A percentile compares a stretch with the other conserved stretches of the same genome.
Evolutionary conservation across 2,113 vertebrate species (phyloP).

Genomic region (Neodontobutis hainanensis): DNA sequence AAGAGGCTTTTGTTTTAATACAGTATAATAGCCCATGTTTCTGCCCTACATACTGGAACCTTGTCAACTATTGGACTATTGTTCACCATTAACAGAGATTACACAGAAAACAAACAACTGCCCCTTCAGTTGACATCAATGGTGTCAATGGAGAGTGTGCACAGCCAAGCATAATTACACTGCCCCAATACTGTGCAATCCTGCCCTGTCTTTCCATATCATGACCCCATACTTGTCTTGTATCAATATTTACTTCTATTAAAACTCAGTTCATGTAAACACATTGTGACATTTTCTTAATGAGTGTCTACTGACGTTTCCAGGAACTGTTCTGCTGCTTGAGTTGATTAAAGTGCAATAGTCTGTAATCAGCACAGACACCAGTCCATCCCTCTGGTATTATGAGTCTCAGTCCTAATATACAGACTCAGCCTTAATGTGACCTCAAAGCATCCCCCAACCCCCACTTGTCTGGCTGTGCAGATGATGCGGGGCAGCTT

Average conservation of each 20-base stretch:
- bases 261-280: neutral
- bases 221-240: neutral
- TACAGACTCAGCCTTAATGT: conserved; percentile 53
- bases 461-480: conserved; percentile 11
- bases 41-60: conserved; percentile 24
- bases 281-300: neutral
- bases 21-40: conserved; percentile 4
- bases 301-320: neutral
- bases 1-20: neutral
- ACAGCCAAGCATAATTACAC: too few species aligned
- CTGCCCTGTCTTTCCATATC: too few species aligned
- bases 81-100: conserved; percentile 42
- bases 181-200: too few species aligned
- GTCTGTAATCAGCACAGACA: neutral
- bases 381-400: conserved; percentile 8
- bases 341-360: neutral
- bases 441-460: conserved; percentile 42
- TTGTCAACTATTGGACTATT: conserved; percentile 3
- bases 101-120: conserved; percentile 16
- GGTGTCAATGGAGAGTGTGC: neutral
- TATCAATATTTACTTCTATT: too few species aligned
- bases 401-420: conserved; percentile 32
- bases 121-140: neutral
- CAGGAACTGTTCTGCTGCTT: neutral
- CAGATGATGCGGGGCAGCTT: conserved; percentile 44